Conservation (phyloP, 2,888 invertebrate species). For the Argyra leucocephala region DNA sequence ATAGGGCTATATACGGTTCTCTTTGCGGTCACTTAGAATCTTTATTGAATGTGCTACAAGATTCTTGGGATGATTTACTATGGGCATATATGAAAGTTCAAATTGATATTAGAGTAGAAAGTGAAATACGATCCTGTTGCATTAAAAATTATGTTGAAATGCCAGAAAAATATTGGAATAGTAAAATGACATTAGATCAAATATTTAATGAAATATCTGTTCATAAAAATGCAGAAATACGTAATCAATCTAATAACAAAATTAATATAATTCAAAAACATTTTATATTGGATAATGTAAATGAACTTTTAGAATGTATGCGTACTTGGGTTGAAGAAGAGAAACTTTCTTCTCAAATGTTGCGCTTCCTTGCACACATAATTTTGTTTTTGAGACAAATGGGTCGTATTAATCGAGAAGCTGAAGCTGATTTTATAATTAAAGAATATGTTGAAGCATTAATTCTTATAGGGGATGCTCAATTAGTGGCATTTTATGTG, state of each 20-base stretch:
- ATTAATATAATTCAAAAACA: constrained; percentile 74
- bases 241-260: constrained; percentile 49
- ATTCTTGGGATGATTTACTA: constrained; percentile 80
- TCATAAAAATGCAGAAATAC: constrained; percentile 48
- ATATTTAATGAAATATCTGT: constrained; percentile 60
- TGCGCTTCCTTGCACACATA: constrained; percentile 74
- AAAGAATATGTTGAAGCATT: constrained; percentile 63
- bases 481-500: constrained; percentile 75
- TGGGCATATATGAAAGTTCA: constrained; percentile 79
- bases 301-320: constrained; percentile 61
- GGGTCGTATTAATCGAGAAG: constrained; percentile 60
- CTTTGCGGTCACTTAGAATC: constrained; percentile 75
- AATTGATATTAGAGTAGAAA: constrained; percentile 77
- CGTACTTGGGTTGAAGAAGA: constrained; percentile 54
- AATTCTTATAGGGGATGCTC: constrained; percentile 63
- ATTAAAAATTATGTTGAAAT: constrained; percentile 48
- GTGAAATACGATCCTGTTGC: constrained; percentile 56
- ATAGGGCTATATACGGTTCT: constrained; percentile 61
- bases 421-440: constrained; percentile 64
- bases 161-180: constrained; percentile 61
- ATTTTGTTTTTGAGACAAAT: constrained; percentile 72
- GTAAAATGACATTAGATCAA: constrained; percentile 57
- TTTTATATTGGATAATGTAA: constrained; percentile 73
- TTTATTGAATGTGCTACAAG: constrained; percentile 61
- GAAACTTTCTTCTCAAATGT: constrained; percentile 45